Evolutionary conservation across 2,888 invertebrate species (phyloP).

Genomic region (Schrankia costaestrigalis): DNA sequence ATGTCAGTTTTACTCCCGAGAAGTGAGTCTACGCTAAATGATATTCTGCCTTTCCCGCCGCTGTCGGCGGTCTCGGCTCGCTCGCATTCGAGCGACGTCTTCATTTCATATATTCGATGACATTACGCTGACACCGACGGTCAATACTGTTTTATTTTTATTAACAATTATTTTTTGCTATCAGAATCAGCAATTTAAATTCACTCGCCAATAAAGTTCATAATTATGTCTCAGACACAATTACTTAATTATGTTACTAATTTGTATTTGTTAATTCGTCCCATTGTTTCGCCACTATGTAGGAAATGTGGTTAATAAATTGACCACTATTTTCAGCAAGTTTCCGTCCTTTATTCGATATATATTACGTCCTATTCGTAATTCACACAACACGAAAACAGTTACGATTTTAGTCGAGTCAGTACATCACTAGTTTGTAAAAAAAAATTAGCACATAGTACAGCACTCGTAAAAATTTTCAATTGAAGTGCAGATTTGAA

Average conservation of each 20-base stretch:
- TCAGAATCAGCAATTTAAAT: slow-evolving; percentile 25
- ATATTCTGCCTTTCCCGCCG: slow-evolving; percentile 83
- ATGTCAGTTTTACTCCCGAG: slow-evolving; percentile 65
- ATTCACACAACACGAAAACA: slow-evolving; percentile 41
- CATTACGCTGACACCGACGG: slow-evolving; percentile 41
- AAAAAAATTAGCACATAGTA: slow-evolving; percentile 41
- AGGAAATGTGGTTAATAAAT: slow-evolving; percentile 10
- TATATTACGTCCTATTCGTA: slow-evolving; percentile 26
- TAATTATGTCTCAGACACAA: slow-evolving; percentile 13
- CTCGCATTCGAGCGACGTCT: slow-evolving; percentile 77
- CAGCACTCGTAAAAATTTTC: slow-evolving; percentile 30
- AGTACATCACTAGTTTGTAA: slow-evolving; percentile 37
- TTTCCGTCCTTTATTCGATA: slow-evolving; percentile 9
- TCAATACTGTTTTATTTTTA: slow-evolving; percentile 12
- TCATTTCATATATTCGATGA: slow-evolving; percentile 74
- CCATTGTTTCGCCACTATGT: slow-evolving; percentile 13
- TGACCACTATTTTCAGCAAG: slow-evolving; percentile 17
- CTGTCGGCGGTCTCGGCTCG: slow-evolving; percentile 72
- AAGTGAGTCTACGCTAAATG: slow-evolving; percentile 87
- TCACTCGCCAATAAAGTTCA: slow-evolving; percentile 17
- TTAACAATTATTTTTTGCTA: slow-evolving; percentile 10
- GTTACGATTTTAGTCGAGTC: slow-evolving; percentile 24
- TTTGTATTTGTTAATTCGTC: slow-evolving; percentile 21
- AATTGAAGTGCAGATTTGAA: slow-evolving; percentile 28
- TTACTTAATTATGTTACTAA: slow-evolving; percentile 16